Conservation (phyloP, 2,797 vertebrate genomes). For the Neomorphus geoffroyi region DNA sequence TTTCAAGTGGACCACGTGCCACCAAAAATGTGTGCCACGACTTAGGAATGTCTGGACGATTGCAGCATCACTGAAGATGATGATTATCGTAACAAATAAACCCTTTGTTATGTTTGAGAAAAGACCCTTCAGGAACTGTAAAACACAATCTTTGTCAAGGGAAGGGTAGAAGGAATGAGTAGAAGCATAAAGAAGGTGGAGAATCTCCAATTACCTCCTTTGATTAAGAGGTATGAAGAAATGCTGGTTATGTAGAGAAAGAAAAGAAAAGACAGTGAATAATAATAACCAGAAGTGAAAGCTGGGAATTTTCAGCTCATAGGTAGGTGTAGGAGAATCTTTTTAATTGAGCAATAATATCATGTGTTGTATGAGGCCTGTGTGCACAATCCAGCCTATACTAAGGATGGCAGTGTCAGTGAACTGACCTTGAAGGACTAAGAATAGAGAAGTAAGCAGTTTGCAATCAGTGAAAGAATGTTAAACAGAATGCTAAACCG, state of each 20-base stretch:
- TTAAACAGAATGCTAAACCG: too few relatives aligned
- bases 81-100: neutral
- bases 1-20: neutral
- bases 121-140: neutral
- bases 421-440: too few relatives aligned
- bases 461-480: too few relatives aligned
- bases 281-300: neutral
- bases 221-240: neutral
- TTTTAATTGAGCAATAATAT: too few relatives aligned
- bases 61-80: neutral
- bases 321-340: too few relatives aligned
- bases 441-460: too few relatives aligned
- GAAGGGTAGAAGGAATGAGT: neutral
- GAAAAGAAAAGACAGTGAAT: neutral
- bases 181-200: neutral
- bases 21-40: neutral
- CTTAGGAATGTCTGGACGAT: neutral
- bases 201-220: neutral
- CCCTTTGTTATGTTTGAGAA: neutral
- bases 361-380: too few relatives aligned
- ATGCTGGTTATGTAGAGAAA: neutral
- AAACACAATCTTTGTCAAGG: rapidly evolving
- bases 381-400: too few relatives aligned
- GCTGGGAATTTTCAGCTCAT: neutral
- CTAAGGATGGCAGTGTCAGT: too few relatives aligned